Percentiles rank a stretch among this genome's conserved stretches.
Evolutionary conservation across 2,113 vertebrate genomes (phyloP).

Genomic region (Percopsis transmontana): DNA sequence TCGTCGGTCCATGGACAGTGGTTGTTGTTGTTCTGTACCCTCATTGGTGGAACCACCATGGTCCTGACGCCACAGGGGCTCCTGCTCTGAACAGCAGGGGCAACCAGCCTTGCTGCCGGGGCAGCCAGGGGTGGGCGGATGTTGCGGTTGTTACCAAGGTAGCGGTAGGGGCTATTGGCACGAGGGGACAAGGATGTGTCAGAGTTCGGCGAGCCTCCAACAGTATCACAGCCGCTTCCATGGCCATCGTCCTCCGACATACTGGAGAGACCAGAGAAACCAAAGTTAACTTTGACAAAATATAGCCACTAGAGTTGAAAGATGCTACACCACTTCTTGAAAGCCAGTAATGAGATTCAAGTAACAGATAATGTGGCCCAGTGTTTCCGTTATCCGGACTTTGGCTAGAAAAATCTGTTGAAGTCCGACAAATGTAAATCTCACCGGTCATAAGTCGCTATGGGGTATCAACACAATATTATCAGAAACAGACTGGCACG

Average conservation of each 20-base stretch:
- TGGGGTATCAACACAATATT: too few species aligned
- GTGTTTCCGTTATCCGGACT: too few species aligned
- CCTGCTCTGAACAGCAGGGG: conserved; percentile 66
- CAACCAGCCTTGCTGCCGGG: conserved; percentile 46
- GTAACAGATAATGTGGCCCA: too few species aligned
- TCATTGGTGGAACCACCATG: conserved; percentile 90
- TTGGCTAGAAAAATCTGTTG: too few species aligned
- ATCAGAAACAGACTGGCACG: too few species aligned
- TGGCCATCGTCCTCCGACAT: conserved; percentile 95
- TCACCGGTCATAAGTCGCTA: too few species aligned
- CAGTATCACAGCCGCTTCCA: conserved; percentile 92
- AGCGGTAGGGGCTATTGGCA: conserved; percentile 83
- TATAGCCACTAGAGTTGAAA: background rate
- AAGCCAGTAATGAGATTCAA: background rate
- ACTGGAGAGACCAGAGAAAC: conserved; percentile 60
- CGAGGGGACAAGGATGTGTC: conserved; percentile 86
- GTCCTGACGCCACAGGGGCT: conserved; percentile 84
- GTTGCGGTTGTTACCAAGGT: conserved; percentile 82
- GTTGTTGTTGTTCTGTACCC: conserved; percentile 81
- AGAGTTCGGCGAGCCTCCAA: conserved; percentile 89
- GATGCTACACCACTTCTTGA: background rate
- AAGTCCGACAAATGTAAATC: too few species aligned
- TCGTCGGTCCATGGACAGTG: conserved; percentile 70
- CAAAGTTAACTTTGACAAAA: background rate
- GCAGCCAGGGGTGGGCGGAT: conserved; percentile 56